phyloP scores from a whole-genome alignment of 1,140 invertebrate genomes.

The Zophobas morio region DNA sequence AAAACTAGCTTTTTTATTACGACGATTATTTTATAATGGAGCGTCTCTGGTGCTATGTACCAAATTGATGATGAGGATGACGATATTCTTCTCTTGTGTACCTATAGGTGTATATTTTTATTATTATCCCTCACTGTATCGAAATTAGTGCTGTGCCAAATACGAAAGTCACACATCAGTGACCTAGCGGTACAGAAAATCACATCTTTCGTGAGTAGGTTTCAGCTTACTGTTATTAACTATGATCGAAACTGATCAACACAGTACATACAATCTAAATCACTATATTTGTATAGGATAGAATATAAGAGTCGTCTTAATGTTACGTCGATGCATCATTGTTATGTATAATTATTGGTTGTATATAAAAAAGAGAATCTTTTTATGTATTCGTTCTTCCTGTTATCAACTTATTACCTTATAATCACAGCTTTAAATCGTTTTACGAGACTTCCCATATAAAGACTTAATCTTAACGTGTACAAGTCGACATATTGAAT shows the following conservation, averaged over 20 bases:
- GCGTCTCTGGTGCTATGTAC: constrained; percentile 46
- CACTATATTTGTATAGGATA: constrained; percentile 37
- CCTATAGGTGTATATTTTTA: neutral
- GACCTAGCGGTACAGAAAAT: neutral
- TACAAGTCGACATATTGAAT: no score
- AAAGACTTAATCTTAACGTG: neutral
- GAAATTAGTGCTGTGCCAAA: constrained; percentile 38
- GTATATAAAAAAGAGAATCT: constrained; percentile 12
- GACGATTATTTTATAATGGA: constrained; percentile 32
- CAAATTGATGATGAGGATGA: constrained; percentile 10
- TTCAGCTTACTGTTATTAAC: constrained; percentile 17
- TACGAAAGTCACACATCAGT: constrained; percentile 13
- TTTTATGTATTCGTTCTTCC: constrained; percentile 31
- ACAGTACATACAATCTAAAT: constrained; percentile 10
- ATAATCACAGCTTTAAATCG: no score
- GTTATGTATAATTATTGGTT: constrained; percentile 3
- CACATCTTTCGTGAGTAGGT: constrained; percentile 7
- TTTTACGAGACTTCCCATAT: neutral
- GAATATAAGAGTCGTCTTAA: constrained; percentile 17
- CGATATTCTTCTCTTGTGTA: constrained; percentile 24
- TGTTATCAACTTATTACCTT: constrained; percentile 25
- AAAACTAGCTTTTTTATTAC: constrained; percentile 31
- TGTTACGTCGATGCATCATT: constrained; percentile 28
- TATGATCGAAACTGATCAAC: constrained; percentile 28
- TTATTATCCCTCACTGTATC: constrained; percentile 8